phyloP scores from a whole-genome alignment of 2,888 invertebrate species.

The Epinotia nisella region DNA sequence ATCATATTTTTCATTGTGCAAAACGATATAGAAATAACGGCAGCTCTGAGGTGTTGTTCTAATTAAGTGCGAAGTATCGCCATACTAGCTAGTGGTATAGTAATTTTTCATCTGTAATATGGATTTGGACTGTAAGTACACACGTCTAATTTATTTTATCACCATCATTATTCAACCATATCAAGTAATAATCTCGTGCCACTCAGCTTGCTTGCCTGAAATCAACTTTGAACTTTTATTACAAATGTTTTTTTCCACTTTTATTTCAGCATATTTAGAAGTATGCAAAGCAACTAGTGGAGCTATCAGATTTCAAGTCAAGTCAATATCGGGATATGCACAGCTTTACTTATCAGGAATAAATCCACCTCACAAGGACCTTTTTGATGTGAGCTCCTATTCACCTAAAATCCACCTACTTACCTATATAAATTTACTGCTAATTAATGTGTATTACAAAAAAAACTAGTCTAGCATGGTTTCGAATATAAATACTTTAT shows the following conservation, averaged over 20 bases:
- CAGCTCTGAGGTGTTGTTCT: background rate
- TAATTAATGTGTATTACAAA: background rate
- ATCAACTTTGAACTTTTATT: background rate
- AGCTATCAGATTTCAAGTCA: constrained; percentile 38
- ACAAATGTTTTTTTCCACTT: background rate
- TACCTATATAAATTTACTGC: background rate
- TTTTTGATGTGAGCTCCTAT: constrained; percentile 21
- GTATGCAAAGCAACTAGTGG: constrained; percentile 28
- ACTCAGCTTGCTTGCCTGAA: background rate
- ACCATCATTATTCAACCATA: background rate
- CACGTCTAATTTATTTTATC: background rate
- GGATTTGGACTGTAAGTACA: constrained; percentile 26
- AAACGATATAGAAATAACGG: constrained; percentile 1
- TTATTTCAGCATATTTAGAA: constrained; percentile 27
- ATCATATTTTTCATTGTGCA: background rate
- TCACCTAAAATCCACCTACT: background rate
- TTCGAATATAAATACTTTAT: background rate
- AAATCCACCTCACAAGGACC: constrained; percentile 21
- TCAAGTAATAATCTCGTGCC: background rate
- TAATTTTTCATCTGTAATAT: background rate
- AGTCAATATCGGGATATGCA: constrained; percentile 20
- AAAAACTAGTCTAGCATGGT: background rate
- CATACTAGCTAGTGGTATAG: background rate
- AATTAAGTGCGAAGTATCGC: background rate
- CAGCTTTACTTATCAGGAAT: constrained; percentile 15